Evolutionary conservation across 2,888 invertebrate species (phyloP), one percentile per base, ranked within the genome.

Genomic region (Caenorhabditis virilis): DNA sequence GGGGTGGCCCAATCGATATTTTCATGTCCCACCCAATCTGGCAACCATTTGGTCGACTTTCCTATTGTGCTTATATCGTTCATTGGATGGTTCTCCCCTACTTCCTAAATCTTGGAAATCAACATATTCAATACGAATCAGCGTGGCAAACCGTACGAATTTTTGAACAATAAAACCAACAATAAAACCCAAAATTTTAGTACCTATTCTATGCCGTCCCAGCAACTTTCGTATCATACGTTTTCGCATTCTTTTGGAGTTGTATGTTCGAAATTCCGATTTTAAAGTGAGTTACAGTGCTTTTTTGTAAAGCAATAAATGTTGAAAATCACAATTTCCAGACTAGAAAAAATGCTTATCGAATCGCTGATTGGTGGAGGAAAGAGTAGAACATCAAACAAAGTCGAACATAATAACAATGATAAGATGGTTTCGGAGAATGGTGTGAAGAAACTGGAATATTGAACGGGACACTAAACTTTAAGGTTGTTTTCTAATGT

Each of bases 41-140:
- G 76, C 88, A 92, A 79, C 94, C 95, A 0, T 87, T 95, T 49
- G 92, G 93, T 79, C 88, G 93, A 52, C 88, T 95, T 64, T 92
- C 94, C 2, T 95, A 93, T 86, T 91, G 93, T 85, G 91, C 93
- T 36, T 95, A 94, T 86, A 88, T 95, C 30, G 62, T 74, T 11
- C 78, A 78, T 50, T 64, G 52, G 58, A 47, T 71, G 47, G 48
- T 67, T 13, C 25, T 71, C 35, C 65, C 48, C 26, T 53, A 56
- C 22, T 65, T 39, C 18, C 22, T 60, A 27, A 61, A 65, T 38
- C 20, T 68, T 5, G 58, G 48, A 22, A 66, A 55, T 18, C 49
- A 41, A n/a, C 50, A 55, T 0, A 18, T 61, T 1, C 66, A 69
- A 36, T 69, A 50, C 25, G 47, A 43, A 11, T 53, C 50, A n/a